These are phyloP conservation scores for Germaria angustata DNA, from an alignment of 2,888 invertebrate species.

Conservation along the genomic window DNA sequence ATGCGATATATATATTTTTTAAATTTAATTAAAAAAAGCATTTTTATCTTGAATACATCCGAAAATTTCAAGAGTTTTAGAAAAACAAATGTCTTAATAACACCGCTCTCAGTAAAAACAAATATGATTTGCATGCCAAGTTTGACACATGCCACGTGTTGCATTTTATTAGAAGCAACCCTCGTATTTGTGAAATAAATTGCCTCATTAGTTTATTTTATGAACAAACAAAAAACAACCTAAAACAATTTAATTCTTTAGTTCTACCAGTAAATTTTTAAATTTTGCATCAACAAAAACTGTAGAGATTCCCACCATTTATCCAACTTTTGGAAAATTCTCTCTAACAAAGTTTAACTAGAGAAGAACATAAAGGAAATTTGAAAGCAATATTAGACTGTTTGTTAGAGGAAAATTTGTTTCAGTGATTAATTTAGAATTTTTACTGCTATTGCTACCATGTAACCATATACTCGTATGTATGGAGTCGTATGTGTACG, in stretches of 20 bases:
- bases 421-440: conserved; percentile 37
- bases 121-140: too few species aligned
- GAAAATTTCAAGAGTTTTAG: too few species aligned
- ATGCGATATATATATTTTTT: too few species aligned
- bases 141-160: too few species aligned
- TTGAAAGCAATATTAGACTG: neutral
- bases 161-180: neutral
- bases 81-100: too few species aligned
- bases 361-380: neutral
- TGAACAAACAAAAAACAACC: neutral
- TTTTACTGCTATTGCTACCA: conserved; percentile 26
- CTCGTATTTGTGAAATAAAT: neutral
- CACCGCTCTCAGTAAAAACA: too few species aligned
- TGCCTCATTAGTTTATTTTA: neutral
- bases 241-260: neutral
- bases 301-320: neutral
- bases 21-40: too few species aligned
- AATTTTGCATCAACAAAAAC: neutral
- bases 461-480: neutral
- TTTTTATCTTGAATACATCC: too few species aligned
- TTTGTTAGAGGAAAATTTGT: conserved; percentile 16
- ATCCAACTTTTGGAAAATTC: neutral
- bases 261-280: neutral
- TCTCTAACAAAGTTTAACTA: neutral
- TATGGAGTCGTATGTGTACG: too few species aligned